Percentiles rank a stretch among this genome's conserved stretches.
phyloP scores from a whole-genome alignment of 2,888 invertebrate species.

The Pammene aurita region DNA sequence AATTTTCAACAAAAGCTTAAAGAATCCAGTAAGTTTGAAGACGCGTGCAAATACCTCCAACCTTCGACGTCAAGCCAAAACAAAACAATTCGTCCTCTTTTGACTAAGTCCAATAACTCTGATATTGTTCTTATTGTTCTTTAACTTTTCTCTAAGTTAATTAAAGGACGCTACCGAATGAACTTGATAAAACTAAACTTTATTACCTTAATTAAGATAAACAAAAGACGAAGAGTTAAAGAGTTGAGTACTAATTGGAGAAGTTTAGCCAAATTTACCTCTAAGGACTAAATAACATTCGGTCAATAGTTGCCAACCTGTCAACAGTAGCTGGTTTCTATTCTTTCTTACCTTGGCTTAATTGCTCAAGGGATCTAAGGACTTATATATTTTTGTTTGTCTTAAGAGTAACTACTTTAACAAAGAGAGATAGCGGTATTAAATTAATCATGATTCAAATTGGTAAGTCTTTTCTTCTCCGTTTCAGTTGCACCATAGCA shows the following conservation, averaged over 20 bases:
- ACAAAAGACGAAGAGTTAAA: conserved; percentile 28
- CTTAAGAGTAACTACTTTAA: neutral
- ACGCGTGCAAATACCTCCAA: neutral
- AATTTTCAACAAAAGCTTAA: too few relatives aligned
- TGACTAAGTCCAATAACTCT: conserved; percentile 29
- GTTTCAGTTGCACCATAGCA: too few relatives aligned
- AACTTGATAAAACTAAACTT: conserved; percentile 32
- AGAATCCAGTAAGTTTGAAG: too few relatives aligned
- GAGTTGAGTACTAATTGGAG: conserved; percentile 27
- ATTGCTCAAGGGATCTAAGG: too few relatives aligned
- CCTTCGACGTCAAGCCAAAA: neutral
- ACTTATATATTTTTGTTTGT: neutral
- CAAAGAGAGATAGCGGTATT: too few relatives aligned
- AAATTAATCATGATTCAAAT: too few relatives aligned
- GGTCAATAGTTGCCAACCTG: neutral
- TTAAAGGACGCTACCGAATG: conserved; percentile 28
- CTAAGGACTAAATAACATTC: neutral
- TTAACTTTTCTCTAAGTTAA: conserved; percentile 29
- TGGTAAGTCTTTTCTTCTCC: too few relatives aligned
- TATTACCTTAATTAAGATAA: conserved; percentile 39
- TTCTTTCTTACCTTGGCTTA: neutral
- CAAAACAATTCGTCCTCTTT: conserved; percentile 29
- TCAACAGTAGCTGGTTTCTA: neutral
- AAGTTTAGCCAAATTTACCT: conserved; percentile 10
- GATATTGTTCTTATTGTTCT: conserved; percentile 32